Conservation (phyloP, 2,888 invertebrate species). For the Pterostichus madidus region DNA sequence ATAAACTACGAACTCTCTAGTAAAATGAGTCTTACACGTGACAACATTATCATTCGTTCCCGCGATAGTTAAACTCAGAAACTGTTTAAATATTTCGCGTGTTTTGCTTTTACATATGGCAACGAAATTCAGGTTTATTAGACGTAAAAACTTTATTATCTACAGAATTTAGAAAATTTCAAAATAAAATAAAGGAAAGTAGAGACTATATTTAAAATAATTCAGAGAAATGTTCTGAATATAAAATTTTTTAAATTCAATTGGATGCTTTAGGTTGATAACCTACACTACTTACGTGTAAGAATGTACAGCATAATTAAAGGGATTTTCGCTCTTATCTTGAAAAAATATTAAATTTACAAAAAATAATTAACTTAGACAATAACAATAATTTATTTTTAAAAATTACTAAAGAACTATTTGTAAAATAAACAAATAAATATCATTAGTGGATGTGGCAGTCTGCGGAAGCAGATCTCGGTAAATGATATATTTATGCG, state of each 20-base stretch:
- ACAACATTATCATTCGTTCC: constrained; percentile 27
- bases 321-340: background rate
- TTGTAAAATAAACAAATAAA: no score
- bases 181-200: no score
- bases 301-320: background rate
- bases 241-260: no score
- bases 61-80: constrained; percentile 21
- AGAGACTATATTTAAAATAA: no score
- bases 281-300: background rate
- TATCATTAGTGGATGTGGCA: no score
- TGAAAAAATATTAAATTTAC: background rate
- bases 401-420: no score
- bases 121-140: constrained; percentile 29
- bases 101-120: constrained; percentile 29
- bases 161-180: background rate
- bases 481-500: no score
- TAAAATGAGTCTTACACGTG: constrained; percentile 28
- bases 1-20: constrained; percentile 8
- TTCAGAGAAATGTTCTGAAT: no score
- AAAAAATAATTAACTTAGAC: no score
- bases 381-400: no score
- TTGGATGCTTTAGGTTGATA: no score
- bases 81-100: background rate
- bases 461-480: no score
- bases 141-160: background rate